Percentiles rank a stretch among this genome's conserved stretches.
Evolutionary conservation across 2,113 vertebrate species (phyloP).

Genomic region (Anhinga anhinga): DNA sequence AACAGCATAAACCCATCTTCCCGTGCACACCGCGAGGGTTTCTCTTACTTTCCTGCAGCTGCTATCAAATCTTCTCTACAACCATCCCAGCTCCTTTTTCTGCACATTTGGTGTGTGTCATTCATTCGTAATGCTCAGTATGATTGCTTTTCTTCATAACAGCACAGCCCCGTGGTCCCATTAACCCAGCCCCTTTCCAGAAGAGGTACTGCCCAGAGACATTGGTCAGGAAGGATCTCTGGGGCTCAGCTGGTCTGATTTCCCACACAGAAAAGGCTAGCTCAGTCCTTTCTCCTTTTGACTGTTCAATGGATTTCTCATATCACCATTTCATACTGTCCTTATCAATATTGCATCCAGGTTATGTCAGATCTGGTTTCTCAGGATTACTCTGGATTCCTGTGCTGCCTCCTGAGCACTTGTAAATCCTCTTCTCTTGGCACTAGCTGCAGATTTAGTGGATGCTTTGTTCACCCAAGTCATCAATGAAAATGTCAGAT

Average conservation of each 20-base stretch:
- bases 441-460: background rate
- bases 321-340: background rate
- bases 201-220: background rate
- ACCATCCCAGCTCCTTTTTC: background rate
- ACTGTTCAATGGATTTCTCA: background rate
- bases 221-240: background rate
- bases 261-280: background rate
- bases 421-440: constrained; percentile 17
- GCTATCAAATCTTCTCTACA: background rate
- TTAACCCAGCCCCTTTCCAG: background rate
- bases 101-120: background rate
- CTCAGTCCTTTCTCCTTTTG: background rate
- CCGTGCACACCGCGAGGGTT: background rate
- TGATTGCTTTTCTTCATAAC: background rate
- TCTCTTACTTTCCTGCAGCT: background rate
- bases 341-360: background rate
- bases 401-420: background rate
- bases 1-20: background rate
- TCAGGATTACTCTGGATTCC: constrained; percentile 6
- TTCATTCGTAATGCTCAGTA: background rate
- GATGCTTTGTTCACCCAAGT: background rate
- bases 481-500: background rate
- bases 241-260: background rate
- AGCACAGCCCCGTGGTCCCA: background rate
- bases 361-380: background rate